Evolutionary conservation across 2,888 invertebrate species (phyloP), one percentile per base, ranked within the genome.

Genomic region (Eilema griseolum): DNA sequence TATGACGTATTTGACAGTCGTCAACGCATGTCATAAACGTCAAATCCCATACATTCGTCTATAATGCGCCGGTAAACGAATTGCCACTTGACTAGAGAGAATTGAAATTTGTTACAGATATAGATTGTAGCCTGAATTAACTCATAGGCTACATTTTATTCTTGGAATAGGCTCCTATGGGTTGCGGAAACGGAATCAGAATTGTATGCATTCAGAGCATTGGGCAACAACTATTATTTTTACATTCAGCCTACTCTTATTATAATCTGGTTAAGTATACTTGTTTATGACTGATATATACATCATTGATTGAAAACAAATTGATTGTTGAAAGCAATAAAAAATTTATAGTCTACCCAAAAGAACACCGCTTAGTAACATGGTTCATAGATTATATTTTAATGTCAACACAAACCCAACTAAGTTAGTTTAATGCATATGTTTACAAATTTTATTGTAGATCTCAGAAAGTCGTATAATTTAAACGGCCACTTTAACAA

Each of bases 401-500:
- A 31, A 61, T 28, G 56, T 70, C 70, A 66, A 64, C 63, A 62
- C 46, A 57, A 59, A 59, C 24, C 28, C 67, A 61, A 66, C 37
- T 37, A 56, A 61, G 33, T 56, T 16, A 65, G 31, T 12, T 61
- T 70, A 61, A 66, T 69, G 69, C 63, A 69, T 64, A 64, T 56
- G 66, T 66, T 61, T 66, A 70, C 61, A 66, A 61, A 66, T 61
- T 70, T 70, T 61, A 66, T 66, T 46, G 57, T 31, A 62, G 41
- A 66, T 67, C 62, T 64, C 64, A 65, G 28, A 72, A 69, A 68
- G 60, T 33, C 41, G 46, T 63, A 69, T 72, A 72, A 46, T 33
- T 72, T 31, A 69, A 66, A 72, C 69, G 61, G 56, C 41, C 69
- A 63, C 31, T 52, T 69, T 59, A 66, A 83, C 71, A 64, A 72